Percentiles rank a stretch among this genome's conserved stretches.
phyloP scores from a whole-genome alignment of 1,140 invertebrate genomes.

The Brachionus angularis region DNA sequence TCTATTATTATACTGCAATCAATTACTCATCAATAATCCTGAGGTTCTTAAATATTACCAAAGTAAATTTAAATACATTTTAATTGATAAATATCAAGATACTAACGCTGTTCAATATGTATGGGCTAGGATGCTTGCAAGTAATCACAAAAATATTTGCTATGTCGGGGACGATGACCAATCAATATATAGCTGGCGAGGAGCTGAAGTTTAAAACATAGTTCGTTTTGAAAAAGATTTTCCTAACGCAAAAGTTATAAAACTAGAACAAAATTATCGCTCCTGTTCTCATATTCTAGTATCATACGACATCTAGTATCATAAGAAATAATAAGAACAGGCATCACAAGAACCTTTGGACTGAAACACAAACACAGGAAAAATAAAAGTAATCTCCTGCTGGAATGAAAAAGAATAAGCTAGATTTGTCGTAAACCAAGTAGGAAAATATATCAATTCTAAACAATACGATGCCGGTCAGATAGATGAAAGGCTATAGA shows the following conservation, averaged over 20 bases:
- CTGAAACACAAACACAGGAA: background rate
- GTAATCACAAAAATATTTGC: background rate
- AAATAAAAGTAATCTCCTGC: background rate
- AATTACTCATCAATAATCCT: background rate
- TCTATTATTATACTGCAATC: background rate
- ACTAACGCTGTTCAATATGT: background rate
- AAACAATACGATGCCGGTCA: background rate
- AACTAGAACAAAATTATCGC: background rate
- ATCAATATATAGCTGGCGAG: background rate
- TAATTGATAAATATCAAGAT: constrained; percentile 15
- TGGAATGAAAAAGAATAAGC: background rate
- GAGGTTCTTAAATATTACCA: background rate
- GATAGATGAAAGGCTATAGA: background rate
- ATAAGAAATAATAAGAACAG: background rate
- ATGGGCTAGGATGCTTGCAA: background rate
- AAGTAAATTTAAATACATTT: background rate
- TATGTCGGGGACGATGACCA: background rate
- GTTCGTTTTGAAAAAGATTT: constrained; percentile 5
- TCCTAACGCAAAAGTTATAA: background rate
- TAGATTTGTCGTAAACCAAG: background rate
- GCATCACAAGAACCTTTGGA: background rate
- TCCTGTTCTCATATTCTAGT: background rate
- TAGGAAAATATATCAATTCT: background rate
- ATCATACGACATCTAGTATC: background rate
- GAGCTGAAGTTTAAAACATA: background rate